Evolutionary conservation across 2,888 invertebrate species (phyloP).

Genomic region (Dynastes tityus): DNA sequence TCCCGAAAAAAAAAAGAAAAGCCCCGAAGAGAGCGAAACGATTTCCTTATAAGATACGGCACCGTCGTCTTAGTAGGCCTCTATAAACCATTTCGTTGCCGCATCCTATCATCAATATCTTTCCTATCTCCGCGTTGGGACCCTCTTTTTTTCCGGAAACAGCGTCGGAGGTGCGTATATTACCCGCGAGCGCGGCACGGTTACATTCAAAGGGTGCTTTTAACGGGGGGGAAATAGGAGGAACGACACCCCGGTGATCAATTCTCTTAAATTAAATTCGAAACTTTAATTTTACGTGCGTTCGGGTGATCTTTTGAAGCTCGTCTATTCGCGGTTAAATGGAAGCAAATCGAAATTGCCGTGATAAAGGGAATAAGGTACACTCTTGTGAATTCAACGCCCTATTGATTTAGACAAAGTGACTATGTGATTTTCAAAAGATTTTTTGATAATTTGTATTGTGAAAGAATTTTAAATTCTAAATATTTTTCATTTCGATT

Average conservation of each 20-base stretch:
- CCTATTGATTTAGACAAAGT: no score
- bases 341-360: background rate
- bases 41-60: conserved; percentile 25
- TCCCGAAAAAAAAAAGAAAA: background rate
- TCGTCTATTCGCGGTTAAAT: background rate
- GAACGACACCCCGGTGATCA: conserved; percentile 6
- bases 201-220: background rate
- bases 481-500: no score
- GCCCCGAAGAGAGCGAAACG: background rate
- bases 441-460: no score
- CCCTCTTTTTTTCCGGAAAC: background rate
- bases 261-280: conserved; percentile 26
- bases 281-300: conserved; percentile 6
- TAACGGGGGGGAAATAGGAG: background rate
- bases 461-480: no score
- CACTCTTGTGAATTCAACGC: no score
- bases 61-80: background rate
- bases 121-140: conserved; percentile 14
- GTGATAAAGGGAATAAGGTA: no score
- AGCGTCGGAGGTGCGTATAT: background rate
- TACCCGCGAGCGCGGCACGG: background rate
- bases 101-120: conserved; percentile 29
- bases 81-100: conserved; percentile 15
- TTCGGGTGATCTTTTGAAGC: background rate
- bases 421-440: no score